These are phyloP conservation scores for Lophura nycthemera DNA, from an alignment of 2,113 vertebrate genomes.

Conservation along the genomic window DNA sequence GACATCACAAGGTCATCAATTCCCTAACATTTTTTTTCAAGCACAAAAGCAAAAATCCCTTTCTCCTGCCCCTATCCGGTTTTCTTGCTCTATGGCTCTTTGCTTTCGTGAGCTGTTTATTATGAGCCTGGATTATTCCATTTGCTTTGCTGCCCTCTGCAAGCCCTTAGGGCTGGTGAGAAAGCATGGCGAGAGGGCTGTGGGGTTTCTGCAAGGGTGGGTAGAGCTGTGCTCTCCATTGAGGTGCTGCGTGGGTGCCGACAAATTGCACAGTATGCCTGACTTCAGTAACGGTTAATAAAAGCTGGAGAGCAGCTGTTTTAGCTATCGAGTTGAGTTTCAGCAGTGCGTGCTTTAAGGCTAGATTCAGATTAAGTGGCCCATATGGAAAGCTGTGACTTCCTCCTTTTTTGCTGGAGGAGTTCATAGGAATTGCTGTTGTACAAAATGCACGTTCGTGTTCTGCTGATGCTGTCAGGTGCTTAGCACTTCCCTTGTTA, in stretches of 20 bases:
- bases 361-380: background rate
- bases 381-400: background rate
- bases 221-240: background rate
- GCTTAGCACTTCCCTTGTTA: background rate
- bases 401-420: background rate
- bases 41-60: background rate
- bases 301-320: background rate
- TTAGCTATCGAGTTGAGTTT: background rate
- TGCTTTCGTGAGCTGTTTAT: background rate
- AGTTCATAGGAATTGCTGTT: background rate
- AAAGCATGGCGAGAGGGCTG: too few relatives aligned
- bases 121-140: background rate
- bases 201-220: fast-evolving
- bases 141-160: background rate
- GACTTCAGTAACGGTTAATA: background rate
- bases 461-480: fast-evolving
- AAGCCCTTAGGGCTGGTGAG: background rate
- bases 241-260: background rate
- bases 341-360: fast-evolving
- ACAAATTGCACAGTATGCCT: background rate
- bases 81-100: background rate
- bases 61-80: background rate
- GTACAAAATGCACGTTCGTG: background rate
- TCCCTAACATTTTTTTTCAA: background rate
- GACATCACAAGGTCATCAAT: background rate